phyloP scores from a whole-genome alignment of 2,113 vertebrate species.

The Upupa epops region DNA sequence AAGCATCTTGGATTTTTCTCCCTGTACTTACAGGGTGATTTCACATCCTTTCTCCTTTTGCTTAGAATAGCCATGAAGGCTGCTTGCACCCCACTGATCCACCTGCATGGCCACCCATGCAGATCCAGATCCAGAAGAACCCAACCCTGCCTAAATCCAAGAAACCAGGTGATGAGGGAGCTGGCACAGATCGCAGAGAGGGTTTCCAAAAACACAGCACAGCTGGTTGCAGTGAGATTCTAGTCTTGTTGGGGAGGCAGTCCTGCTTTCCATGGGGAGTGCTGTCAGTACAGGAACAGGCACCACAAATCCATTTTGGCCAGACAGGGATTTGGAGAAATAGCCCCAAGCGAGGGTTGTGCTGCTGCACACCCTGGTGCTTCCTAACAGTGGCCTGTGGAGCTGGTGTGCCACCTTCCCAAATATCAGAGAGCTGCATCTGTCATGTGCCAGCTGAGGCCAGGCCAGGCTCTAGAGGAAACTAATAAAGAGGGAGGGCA shows the following conservation, averaged over 20 bases:
- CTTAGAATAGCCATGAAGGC: background rate
- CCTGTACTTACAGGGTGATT: background rate
- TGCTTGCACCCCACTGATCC: background rate
- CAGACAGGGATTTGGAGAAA: background rate
- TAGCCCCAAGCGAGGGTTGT: rapidly evolving
- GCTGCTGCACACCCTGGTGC: background rate
- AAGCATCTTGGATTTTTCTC: background rate
- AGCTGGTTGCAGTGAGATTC: background rate
- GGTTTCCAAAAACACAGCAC: background rate
- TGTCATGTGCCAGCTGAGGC: background rate
- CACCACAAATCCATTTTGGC: background rate
- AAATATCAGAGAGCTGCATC: background rate
- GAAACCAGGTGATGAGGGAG: background rate
- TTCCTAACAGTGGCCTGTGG: background rate
- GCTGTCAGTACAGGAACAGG: rapidly evolving
- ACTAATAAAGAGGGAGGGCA: background rate
- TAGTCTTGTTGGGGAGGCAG: background rate
- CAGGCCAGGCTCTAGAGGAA: background rate
- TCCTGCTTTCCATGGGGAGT: rapidly evolving
- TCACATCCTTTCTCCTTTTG: background rate
- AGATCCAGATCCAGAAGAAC: background rate
- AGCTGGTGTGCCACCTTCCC: rapidly evolving
- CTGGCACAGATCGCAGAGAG: background rate
- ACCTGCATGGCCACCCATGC: rapidly evolving
- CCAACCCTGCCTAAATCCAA: background rate